These are phyloP conservation scores for Dryobota labecula DNA, from an alignment of 2,888 invertebrate genomes.

Conservation along the genomic window DNA sequence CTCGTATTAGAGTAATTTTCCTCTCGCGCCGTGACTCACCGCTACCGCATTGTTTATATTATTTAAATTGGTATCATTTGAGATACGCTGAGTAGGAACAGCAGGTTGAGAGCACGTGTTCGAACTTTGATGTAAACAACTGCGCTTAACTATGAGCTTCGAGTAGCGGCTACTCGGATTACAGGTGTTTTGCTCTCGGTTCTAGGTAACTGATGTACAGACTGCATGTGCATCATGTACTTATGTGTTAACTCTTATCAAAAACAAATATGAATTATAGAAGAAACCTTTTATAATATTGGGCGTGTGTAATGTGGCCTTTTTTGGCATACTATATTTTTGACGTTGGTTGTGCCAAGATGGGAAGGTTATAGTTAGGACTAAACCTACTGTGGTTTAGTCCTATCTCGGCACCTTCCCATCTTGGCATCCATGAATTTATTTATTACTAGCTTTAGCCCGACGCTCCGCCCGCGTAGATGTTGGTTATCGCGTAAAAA, in stretches of 20 bases:
- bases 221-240: neutral
- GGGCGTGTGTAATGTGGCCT: neutral
- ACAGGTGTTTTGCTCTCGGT: conserved; percentile 43
- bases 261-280: neutral
- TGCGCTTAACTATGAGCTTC: conserved; percentile 33
- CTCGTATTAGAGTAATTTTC: conserved; percentile 66
- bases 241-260: neutral
- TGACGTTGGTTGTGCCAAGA: neutral
- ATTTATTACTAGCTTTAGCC: no score
- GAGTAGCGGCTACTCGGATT: conserved; percentile 44
- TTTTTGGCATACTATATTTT: neutral
- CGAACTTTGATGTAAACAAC: conserved; percentile 53
- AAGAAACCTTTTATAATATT: neutral
- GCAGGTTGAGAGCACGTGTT: conserved; percentile 58
- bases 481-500: no score
- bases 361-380: no score
- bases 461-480: no score
- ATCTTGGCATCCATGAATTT: no score
- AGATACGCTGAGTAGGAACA: conserved; percentile 47
- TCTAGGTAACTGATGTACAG: conserved; percentile 24
- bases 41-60: conserved; percentile 62
- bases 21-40: conserved; percentile 59
- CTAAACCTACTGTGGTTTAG: no score
- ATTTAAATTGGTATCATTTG: conserved; percentile 61
- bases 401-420: no score